Conservation (phyloP, 1,140 invertebrate species). For the Brachionus plicatilis region DNA sequence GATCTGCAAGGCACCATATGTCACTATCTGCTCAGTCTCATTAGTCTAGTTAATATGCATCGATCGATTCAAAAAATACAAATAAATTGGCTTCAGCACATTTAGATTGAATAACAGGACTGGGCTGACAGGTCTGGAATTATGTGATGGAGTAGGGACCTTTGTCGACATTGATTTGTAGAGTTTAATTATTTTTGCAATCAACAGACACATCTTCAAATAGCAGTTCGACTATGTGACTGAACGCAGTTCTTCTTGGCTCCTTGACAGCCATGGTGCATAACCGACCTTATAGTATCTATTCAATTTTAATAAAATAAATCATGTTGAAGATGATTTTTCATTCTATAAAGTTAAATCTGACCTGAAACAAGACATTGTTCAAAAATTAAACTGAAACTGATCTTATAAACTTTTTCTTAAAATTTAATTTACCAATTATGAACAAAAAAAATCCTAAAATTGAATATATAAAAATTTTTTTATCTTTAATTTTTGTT, state of each 20-base stretch:
- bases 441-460: too few species aligned
- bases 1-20: background rate
- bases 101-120: background rate
- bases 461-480: too few species aligned
- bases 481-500: too few species aligned
- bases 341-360: too few species aligned
- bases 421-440: too few species aligned
- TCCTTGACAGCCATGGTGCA: background rate
- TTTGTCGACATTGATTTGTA: background rate
- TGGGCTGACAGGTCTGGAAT: background rate
- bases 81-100: background rate
- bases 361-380: too few species aligned
- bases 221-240: background rate
- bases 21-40: background rate
- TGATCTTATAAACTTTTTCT: too few species aligned
- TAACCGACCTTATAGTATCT: background rate
- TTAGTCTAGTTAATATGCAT: background rate
- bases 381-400: too few species aligned
- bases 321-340: background rate
- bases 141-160: background rate
- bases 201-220: background rate
- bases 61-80: background rate
- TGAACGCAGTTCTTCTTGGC: background rate
- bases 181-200: background rate
- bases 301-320: too few species aligned